Evolutionary conservation across 1,140 invertebrate species (phyloP).

Genomic region (Theocolax elegans): DNA sequence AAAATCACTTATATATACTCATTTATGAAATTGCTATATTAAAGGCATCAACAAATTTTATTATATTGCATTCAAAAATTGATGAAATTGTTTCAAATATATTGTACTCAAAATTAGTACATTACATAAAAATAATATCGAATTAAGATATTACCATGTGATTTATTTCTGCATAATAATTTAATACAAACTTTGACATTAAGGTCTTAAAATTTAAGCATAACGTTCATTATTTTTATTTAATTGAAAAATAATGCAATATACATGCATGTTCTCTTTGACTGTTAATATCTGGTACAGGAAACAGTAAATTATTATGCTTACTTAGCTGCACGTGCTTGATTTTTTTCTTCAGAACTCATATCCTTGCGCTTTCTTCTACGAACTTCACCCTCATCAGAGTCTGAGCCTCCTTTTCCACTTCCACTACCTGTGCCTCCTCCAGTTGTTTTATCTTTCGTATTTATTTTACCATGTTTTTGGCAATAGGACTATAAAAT

Average conservation of each 20-base stretch:
- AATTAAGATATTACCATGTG: no score
- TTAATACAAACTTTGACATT: no score
- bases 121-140: not conserved
- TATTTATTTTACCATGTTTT: constrained; percentile 92
- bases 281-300: no score
- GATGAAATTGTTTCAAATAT: not conserved
- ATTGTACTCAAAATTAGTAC: not conserved
- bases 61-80: no score
- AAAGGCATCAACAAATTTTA: no score
- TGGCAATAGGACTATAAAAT: constrained; percentile 88
- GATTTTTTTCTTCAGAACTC: constrained; percentile 90
- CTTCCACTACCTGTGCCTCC: constrained; percentile 67
- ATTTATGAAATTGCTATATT: no score
- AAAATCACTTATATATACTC: no score
- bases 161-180: no score
- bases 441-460: constrained; percentile 79
- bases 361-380: constrained; percentile 86
- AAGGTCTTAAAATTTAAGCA: no score
- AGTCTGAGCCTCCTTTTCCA: constrained; percentile 71
- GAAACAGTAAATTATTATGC: constrained; percentile 43
- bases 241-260: no score
- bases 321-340: constrained; percentile 81
- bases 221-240: no score
- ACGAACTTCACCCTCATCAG: constrained; percentile 79
- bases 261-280: no score